Percentiles rank a stretch among this genome's conserved stretches.
Evolutionary conservation across 2,888 invertebrate genomes (phyloP).

Genomic region (Cinara cedri): DNA sequence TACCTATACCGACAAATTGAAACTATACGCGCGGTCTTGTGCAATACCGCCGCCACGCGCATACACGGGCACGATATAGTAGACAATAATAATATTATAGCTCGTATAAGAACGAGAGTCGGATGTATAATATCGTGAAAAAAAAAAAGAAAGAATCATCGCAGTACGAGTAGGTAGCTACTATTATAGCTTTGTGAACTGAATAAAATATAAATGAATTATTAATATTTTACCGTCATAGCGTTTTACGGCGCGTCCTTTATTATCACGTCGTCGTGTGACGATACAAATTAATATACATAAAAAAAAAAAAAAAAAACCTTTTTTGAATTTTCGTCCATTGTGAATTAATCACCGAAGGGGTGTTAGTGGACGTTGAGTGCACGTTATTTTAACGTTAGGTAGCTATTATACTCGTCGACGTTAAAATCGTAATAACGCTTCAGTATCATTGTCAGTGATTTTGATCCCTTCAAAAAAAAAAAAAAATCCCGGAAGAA

Average conservation of each 20-base stretch:
- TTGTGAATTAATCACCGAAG: not conserved
- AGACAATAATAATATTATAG: not conserved
- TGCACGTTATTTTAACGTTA: not conserved
- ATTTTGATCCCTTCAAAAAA: too few species aligned
- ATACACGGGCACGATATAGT: not conserved
- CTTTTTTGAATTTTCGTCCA: too few species aligned
- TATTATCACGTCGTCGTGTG: not conserved
- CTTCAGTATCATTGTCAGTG: too few species aligned
- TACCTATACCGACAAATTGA: slow-evolving; percentile 29
- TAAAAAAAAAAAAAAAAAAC: not conserved
- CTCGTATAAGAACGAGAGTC: not conserved
- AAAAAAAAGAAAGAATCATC: too few species aligned
- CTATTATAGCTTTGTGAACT: not conserved
- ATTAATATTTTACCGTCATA: not conserved
- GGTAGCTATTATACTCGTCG: too few species aligned
- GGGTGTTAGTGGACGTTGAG: not conserved
- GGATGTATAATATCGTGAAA: not conserved
- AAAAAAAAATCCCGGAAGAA: too few species aligned
- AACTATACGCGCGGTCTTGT: slow-evolving; percentile 3
- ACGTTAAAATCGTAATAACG: too few species aligned
- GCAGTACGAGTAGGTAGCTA: too few species aligned
- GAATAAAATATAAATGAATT: slow-evolving; percentile 27
- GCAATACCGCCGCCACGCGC: not conserved
- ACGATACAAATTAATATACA: too few species aligned
- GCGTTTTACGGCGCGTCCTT: not conserved